Evolutionary conservation across 2,797 vertebrate genomes (phyloP).

Genomic region (Poecilia velifera): DNA sequence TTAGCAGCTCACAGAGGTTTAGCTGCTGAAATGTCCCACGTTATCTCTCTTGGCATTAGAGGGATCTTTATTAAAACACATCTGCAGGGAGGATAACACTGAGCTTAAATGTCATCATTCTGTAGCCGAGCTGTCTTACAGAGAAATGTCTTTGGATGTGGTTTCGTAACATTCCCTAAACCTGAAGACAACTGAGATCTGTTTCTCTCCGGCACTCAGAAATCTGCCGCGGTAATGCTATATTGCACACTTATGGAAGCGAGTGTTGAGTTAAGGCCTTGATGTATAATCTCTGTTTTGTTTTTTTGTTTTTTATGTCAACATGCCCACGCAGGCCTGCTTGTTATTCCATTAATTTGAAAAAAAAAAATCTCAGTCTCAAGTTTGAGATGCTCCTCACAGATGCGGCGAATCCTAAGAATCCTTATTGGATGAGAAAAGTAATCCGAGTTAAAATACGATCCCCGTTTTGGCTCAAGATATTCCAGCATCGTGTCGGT

Average conservation of each 20-base stretch:
- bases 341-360: background rate
- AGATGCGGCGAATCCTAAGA: background rate
- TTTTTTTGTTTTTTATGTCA: background rate
- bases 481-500: background rate
- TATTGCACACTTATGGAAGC: background rate
- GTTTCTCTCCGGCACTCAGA: background rate
- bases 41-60: background rate
- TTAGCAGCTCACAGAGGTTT: background rate
- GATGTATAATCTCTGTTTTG: background rate
- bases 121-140: background rate
- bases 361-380: background rate
- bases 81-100: background rate
- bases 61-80: background rate
- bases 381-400: background rate
- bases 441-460: background rate
- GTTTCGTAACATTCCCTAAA: background rate
- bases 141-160: background rate
- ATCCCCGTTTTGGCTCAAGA: background rate
- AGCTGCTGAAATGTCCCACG: background rate
- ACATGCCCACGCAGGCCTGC: slow-evolving; percentile 1
- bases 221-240: background rate
- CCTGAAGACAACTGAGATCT: background rate
- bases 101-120: slow-evolving; percentile 15
- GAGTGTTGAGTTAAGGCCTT: slow-evolving; percentile 5
- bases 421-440: background rate